Evolutionary conservation across 2,888 invertebrate species (phyloP), one percentile per base, ranked within the genome.

Genomic region (Lepidocyrtoides sp.): DNA sequence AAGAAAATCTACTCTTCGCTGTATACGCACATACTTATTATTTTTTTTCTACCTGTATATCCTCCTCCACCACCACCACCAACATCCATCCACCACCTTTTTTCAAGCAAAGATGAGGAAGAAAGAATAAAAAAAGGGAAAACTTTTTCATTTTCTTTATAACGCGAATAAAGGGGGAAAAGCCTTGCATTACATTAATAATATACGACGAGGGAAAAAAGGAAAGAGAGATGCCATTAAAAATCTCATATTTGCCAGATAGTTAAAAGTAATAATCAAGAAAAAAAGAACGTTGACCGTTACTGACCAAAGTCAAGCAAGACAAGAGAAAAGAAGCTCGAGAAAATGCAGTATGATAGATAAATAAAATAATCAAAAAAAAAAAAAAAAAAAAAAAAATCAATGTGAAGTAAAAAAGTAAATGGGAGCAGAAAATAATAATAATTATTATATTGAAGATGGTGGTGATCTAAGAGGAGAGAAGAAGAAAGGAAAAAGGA

Each of bases 141-240:
- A 32, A 32, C 14, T 29, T 66, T 66, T 66, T n/a, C 12, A 66
- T 66, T 66, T 32, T 66, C 66, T n/a, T n/a, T n/a, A n/a, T n/a
- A 66, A 32, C 29, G 32, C 1, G 51, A 41, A 41, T n/a, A 48
- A 54, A 14, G 26, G 14, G 36, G 2, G 12, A 72, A 20, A 20
- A 44, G 44, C 29, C 85, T 60, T 75, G 75, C 75, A 60, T 57
- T 60, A 20, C 57, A 36, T 36, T 41, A 75, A 57, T 57, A 83
- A 54, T 79, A 54, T 12, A 54, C 26, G 79, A 32, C 17, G 12
- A 3, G 12, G 32, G 48, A 48, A 20, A n/a, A 26, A 2, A 29
- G 23, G n/a, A n/a, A 72, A 17, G 36, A 75, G 77, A 29, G n/a
- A 51, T 8, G 51, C 63, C n/a, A 51, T 54, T 66, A 44, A 44